These are phyloP conservation scores for Melanotaenia duboulayi DNA, from an alignment of 2,113 vertebrate genomes.

Conservation along the genomic window DNA sequence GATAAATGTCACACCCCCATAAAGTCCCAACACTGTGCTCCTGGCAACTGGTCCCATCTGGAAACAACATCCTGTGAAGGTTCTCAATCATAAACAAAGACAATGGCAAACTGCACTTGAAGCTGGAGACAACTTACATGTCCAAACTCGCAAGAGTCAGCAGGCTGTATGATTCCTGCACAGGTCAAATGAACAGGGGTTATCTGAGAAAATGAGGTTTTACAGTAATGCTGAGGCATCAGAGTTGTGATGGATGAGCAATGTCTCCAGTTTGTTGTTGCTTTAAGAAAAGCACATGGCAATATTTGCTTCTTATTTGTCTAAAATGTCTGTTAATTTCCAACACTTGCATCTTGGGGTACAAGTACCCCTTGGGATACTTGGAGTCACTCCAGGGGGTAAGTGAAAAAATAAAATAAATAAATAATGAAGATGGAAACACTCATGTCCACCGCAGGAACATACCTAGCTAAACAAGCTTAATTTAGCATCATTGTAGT, in stretches of 20 bases:
- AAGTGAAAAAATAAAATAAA: too few relatives aligned
- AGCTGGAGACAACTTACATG: slow-evolving; percentile 25
- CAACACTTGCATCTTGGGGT: not conserved
- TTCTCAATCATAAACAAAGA: slow-evolving; percentile 5
- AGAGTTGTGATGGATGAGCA: not conserved
- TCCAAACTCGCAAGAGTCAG: slow-evolving; percentile 25
- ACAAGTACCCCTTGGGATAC: too few relatives aligned
- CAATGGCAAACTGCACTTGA: slow-evolving; percentile 38
- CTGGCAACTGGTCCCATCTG: slow-evolving; percentile 63
- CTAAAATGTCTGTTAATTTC: not conserved
- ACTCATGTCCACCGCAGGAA: too few relatives aligned
- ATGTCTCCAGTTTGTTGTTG: too few relatives aligned
- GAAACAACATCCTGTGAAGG: slow-evolving; percentile 22
- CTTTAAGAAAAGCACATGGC: too few relatives aligned
- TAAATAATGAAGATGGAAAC: too few relatives aligned
- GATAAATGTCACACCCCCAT: slow-evolving; percentile 44
- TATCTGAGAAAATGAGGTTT: slow-evolving; percentile 46
- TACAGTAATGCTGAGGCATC: not conserved
- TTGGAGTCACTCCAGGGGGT: too few relatives aligned
- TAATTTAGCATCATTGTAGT: too few relatives aligned
- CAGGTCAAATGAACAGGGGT: slow-evolving; percentile 40
- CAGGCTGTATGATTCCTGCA: slow-evolving; percentile 9
- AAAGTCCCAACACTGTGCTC: slow-evolving; percentile 20
- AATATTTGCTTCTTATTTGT: not conserved
- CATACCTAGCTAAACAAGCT: too few relatives aligned